Conservation (phyloP, 2,113 vertebrate species). For the Acanthochromis polyacanthus region DNA sequence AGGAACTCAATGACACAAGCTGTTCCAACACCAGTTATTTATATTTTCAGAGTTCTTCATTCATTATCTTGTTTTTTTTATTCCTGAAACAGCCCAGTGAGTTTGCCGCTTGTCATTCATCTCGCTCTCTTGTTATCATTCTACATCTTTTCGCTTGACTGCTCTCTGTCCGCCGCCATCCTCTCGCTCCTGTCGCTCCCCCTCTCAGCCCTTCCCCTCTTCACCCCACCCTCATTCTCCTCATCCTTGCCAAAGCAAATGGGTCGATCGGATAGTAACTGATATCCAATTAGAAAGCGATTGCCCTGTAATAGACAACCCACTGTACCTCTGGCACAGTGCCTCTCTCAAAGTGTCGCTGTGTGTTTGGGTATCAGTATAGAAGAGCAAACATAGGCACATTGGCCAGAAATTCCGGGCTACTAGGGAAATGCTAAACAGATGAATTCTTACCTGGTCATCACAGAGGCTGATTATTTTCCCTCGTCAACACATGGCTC, state of each 20-base stretch:
- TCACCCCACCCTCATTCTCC: constrained; percentile 21
- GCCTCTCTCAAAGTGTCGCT: constrained; percentile 32
- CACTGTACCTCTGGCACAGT: constrained; percentile 49
- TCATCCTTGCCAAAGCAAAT: constrained; percentile 55
- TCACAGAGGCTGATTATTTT: not conserved
- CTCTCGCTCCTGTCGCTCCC: not conserved
- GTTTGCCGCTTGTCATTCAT: not conserved
- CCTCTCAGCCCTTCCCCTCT: not conserved
- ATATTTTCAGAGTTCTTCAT: too few relatives aligned
- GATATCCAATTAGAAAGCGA: constrained; percentile 68
- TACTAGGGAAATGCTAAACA: constrained; percentile 18
- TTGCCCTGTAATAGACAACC: constrained; percentile 61
- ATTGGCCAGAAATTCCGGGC: constrained; percentile 5
- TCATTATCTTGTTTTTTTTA: too few relatives aligned
- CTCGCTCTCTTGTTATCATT: not conserved
- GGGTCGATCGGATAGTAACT: constrained; percentile 53
- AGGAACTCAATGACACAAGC: too few relatives aligned
- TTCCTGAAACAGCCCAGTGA: too few relatives aligned
- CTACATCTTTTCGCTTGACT: constrained; percentile 7
- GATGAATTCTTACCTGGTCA: constrained; percentile 33
- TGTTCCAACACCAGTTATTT: too few relatives aligned
- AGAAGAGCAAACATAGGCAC: constrained; percentile 4
- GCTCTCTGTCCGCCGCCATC: not conserved
- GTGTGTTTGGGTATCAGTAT: not conserved
- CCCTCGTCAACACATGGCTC: not conserved